Conservation (phyloP, 2,888 invertebrate species). For the Ctenicera cuprea region DNA sequence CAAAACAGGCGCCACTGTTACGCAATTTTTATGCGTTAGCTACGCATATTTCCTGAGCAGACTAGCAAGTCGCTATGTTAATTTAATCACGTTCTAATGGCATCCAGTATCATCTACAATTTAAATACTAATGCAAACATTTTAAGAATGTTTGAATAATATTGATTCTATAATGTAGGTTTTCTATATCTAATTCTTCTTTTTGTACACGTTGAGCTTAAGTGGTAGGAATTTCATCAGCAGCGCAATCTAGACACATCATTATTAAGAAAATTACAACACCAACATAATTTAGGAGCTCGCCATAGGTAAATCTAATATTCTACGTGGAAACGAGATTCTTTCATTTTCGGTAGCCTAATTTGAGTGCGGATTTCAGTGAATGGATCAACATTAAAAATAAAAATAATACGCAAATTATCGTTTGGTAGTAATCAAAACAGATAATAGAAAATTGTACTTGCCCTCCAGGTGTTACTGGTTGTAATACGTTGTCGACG, state of each 20-base stretch:
- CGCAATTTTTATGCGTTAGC: constrained; percentile 19
- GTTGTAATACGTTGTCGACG: constrained; percentile 57
- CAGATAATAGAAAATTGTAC: constrained; percentile 39
- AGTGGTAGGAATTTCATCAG: constrained; percentile 18
- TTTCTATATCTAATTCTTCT: background rate
- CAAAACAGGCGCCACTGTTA: constrained; percentile 22
- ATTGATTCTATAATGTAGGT: background rate
- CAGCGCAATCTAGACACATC: constrained; percentile 1
- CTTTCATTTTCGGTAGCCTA: constrained; percentile 1
- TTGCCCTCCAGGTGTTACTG: constrained; percentile 63
- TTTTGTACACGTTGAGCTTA: background rate
- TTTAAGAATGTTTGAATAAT: constrained; percentile 20
- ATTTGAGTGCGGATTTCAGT: constrained; percentile 4
- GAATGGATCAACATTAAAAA: background rate
- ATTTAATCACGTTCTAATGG: constrained; percentile 26
- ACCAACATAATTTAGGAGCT: constrained; percentile 5
- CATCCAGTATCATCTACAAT: constrained; percentile 13
- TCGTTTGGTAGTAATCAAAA: background rate
- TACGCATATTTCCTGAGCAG: constrained; percentile 16
- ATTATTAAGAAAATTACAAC: constrained; percentile 27
- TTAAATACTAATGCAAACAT: constrained; percentile 27
- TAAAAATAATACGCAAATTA: constrained; percentile 1
- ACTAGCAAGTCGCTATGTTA: constrained; percentile 11
- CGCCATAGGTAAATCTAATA: constrained; percentile 20
- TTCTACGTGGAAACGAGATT: constrained; percentile 16